phyloP scores from a whole-genome alignment of 2,888 invertebrate genomes.

The Omphaloscelis lunosa region DNA sequence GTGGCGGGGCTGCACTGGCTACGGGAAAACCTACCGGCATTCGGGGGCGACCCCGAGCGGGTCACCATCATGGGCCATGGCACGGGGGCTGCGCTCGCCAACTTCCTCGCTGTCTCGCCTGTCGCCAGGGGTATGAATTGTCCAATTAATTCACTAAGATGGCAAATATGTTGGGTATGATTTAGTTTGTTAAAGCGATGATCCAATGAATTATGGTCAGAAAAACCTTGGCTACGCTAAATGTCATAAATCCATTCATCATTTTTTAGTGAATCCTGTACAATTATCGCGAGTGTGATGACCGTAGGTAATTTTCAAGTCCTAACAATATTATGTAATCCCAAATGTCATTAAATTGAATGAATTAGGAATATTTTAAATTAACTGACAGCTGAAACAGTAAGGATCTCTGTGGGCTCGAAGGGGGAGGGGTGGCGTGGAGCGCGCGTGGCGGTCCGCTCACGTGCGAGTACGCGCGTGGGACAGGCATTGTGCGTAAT shows the following conservation, averaged over 20 bases:
- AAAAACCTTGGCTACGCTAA: not conserved
- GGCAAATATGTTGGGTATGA: not conserved
- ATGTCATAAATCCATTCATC: not conserved
- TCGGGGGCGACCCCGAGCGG: constrained; percentile 98
- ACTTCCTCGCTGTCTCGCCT: constrained; percentile 98
- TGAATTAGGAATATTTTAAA: constrained; percentile 67
- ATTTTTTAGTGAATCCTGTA: not conserved
- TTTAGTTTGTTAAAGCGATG: not conserved
- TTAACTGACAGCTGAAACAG: constrained; percentile 67
- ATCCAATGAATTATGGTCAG: not conserved
- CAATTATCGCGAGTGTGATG: not conserved
- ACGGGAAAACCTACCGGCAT: constrained; percentile 97
- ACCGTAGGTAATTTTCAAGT: not conserved
- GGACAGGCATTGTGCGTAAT: constrained; percentile 81
- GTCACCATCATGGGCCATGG: constrained; percentile 99
- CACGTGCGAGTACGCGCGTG: constrained; percentile 66
- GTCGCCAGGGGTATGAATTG: constrained; percentile 95
- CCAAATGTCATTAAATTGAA: constrained; percentile 46
- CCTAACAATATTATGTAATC: not conserved
- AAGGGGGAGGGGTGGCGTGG: constrained; percentile 1
- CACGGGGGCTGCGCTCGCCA: constrained; percentile 98
- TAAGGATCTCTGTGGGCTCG: constrained; percentile 49
- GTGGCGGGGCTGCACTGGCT: constrained; percentile 99
- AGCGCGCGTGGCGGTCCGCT: constrained; percentile 28
- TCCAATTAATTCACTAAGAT: not conserved